These are phyloP conservation scores for Promerops cafer DNA, from an alignment of 2,113 vertebrate species.

Conservation along the genomic window DNA sequence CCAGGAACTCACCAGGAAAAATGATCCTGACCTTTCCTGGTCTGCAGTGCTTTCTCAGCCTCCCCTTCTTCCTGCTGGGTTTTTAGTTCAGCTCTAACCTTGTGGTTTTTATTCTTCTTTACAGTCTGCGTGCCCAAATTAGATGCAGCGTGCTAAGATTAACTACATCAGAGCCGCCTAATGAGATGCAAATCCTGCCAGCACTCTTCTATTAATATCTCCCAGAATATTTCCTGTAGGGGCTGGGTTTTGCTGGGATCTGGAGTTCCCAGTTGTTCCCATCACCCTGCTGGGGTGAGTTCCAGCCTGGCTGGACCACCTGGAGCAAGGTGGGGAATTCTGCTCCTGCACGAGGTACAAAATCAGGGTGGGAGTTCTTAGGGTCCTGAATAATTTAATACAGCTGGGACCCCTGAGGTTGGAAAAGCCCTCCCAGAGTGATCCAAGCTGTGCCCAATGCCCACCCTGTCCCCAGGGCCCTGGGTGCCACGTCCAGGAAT, in stretches of 20 bases:
- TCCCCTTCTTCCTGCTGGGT: background rate
- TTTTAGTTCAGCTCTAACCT: background rate
- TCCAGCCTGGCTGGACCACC: background rate
- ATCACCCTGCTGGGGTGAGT: background rate
- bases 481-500: background rate
- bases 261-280: background rate
- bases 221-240: background rate
- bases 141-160: background rate
- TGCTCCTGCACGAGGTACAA: background rate
- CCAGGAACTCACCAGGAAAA: background rate
- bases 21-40: background rate
- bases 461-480: background rate
- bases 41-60: background rate
- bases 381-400: background rate
- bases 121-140: background rate
- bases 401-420: too few species aligned
- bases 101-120: background rate
- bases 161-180: background rate
- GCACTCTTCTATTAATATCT: background rate
- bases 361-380: rapidly evolving
- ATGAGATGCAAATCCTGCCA: background rate
- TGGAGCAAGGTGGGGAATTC: background rate
- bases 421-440: background rate
- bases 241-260: background rate
- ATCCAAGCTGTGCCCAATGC: background rate